These are phyloP conservation scores for Rhinoptilus africanus DNA, from an alignment of 2,113 vertebrate genomes.

Conservation along the genomic window DNA sequence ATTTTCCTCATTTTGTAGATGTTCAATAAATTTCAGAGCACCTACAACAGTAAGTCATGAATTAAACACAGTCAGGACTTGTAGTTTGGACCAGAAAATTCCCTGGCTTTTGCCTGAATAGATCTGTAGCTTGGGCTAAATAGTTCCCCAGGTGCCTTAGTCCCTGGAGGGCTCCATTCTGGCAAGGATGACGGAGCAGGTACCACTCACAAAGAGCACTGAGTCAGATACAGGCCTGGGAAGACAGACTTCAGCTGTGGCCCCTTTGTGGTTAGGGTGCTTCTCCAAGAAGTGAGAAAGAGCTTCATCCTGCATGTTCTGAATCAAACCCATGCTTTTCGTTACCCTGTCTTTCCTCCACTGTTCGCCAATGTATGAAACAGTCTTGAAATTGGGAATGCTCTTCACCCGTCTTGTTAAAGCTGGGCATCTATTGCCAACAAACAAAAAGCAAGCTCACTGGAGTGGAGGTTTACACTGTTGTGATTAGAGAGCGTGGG, in stretches of 20 bases:
- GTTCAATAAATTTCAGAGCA: background rate
- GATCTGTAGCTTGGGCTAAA: background rate
- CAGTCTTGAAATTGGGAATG: background rate
- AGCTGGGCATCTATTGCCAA: background rate
- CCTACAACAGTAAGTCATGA: background rate
- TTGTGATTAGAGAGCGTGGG: background rate
- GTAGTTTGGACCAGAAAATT: background rate
- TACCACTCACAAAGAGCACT: background rate
- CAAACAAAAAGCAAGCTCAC: background rate
- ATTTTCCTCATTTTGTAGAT: background rate
- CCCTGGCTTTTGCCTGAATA: background rate
- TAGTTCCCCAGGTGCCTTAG: background rate
- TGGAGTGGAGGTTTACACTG: background rate
- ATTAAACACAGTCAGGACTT: background rate
- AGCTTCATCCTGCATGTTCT: background rate
- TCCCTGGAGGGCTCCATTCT: background rate
- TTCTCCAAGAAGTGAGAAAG: background rate
- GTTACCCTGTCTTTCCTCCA: background rate
- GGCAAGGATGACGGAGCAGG: background rate
- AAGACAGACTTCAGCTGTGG: background rate
- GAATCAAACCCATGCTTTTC: background rate
- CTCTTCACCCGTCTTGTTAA: background rate
- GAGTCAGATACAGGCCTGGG: background rate
- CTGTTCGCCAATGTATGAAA: background rate
- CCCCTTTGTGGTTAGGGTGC: background rate